Percentiles rank a stretch among this genome's conserved stretches.
Evolutionary conservation across 2,888 invertebrate genomes (phyloP).

Genomic region (Phania funesta): DNA sequence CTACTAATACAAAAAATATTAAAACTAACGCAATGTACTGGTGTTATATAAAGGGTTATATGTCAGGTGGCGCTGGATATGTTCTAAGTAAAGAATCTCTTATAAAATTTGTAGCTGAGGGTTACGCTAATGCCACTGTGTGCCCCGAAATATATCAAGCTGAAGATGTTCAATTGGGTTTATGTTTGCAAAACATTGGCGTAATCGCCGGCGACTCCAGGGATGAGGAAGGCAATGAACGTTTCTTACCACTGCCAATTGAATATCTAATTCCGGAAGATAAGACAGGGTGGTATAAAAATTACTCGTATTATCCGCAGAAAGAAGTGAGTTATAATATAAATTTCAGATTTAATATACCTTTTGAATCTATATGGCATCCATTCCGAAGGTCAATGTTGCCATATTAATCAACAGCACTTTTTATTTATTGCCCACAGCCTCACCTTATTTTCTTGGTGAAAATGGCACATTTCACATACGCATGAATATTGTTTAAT

Average conservation of each 20-base stretch:
- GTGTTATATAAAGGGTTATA: conserved; percentile 88
- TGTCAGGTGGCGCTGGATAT: conserved; percentile 97
- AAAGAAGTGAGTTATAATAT: conserved; percentile 47
- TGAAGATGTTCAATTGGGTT: conserved; percentile 82
- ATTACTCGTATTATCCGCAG: conserved; percentile 84
- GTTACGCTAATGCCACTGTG: conserved; percentile 83
- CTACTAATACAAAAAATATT: too few species aligned
- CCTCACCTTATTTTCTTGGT: too few species aligned
- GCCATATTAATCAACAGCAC: too few species aligned
- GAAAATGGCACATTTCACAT: too few species aligned
- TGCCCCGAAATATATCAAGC: conserved; percentile 80
- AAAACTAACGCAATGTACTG: not conserved
- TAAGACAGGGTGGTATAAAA: conserved; percentile 94
- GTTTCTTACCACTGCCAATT: conserved; percentile 90
- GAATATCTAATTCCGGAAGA: conserved; percentile 91
- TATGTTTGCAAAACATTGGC: conserved; percentile 89
- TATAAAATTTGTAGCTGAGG: conserved; percentile 87
- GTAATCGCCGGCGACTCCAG: conserved; percentile 94
- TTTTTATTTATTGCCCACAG: too few species aligned
- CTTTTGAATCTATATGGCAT: too few species aligned
- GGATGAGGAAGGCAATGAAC: conserved; percentile 90
- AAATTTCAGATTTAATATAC: not conserved
- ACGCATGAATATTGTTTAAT: too few species aligned
- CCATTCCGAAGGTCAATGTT: too few species aligned
- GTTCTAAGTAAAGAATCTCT: conserved; percentile 92